Base-by-base conservation (phyloP, 2,113 vertebrate species). In the Euleptes europaea region DNA sequence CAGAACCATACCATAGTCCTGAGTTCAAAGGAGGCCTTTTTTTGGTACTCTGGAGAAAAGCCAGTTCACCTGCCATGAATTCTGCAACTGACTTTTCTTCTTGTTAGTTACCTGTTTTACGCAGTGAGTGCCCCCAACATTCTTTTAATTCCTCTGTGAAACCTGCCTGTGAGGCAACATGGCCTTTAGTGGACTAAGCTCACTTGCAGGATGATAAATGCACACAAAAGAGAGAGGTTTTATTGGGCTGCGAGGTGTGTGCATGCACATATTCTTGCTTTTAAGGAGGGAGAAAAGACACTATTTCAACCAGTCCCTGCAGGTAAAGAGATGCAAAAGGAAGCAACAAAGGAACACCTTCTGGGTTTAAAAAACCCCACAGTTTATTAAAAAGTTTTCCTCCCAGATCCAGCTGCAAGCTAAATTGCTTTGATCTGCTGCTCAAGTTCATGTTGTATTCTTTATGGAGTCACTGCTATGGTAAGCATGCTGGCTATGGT, bases 121-220 rank as follows among this genome's bases (percentile, higher is more conserved):
- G 38, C 54, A 47, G 42, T 23, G 1, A 84, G 75, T 91, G 89
- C 88, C 89, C 91, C 88, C 80, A 82, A 91, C 89, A 86, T 90
- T 90, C 86, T 88, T 78, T 40, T 87, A 93, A 95, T 93, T 90
- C 91, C 84, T 88, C 67, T 17, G 80, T 0, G 6, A 84, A 86
- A 88, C 67, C 60, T 4, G 85, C 87, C 89, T 88, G 77, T 82
- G 86, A 87, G 84, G 88, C 83, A 88, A 82, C 84, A 74, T 74
- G 40, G 74, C 72, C 89, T 87, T 84, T 49, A 57, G 83, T 42
- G 89, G 51, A 90, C 38, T 0, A 3, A 67, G 31, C 84, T 91
- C 83, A 81, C 33, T 12, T 1, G 2, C 26, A 78, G 81, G 85
- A 89, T 71, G 38, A 49, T n/a, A 40, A 91, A 76, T 88, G 85